phyloP scores from a whole-genome alignment of 2,888 invertebrate genomes.

The Drosophila histrio region DNA sequence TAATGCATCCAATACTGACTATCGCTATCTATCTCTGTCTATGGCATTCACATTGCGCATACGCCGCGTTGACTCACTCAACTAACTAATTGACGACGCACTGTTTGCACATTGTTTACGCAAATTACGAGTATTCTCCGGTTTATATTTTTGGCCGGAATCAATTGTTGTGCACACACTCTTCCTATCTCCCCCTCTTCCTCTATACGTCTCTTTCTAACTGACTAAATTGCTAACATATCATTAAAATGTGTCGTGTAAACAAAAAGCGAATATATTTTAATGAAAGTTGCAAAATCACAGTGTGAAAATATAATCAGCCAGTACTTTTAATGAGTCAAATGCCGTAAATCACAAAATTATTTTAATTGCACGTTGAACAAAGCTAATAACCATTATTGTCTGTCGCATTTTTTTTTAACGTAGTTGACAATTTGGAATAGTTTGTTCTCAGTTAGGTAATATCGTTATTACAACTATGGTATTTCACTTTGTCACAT shows the following conservation, averaged over 20 bases:
- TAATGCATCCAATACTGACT: background rate
- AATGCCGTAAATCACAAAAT: constrained; percentile 18
- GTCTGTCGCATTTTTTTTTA: background rate
- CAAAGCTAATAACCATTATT: constrained; percentile 17
- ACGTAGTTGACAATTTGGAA: constrained; percentile 16
- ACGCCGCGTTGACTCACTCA: constrained; percentile 27
- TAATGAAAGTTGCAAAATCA: constrained; percentile 16
- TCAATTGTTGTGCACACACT: background rate
- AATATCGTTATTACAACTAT: background rate
- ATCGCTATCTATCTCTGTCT: background rate
- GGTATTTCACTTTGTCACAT: constrained; percentile 6
- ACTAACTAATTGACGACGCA: background rate
- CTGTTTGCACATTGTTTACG: constrained; percentile 4
- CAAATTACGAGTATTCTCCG: background rate
- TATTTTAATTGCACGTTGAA: constrained; percentile 25
- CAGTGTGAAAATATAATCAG: constrained; percentile 14
- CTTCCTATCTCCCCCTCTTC: background rate
- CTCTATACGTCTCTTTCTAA: background rate
- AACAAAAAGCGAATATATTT: constrained; percentile 12
- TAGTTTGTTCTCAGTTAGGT: background rate
- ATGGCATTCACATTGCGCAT: constrained; percentile 29
- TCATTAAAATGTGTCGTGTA: constrained; percentile 8
- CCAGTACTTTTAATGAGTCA: constrained; percentile 20
- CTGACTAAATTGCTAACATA: background rate
- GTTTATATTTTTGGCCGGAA: background rate